Evolutionary conservation across 1,140 invertebrate genomes (phyloP), one percentile per base, ranked within the genome.

Genomic region (Drosophila pseudoananassae): DNA sequence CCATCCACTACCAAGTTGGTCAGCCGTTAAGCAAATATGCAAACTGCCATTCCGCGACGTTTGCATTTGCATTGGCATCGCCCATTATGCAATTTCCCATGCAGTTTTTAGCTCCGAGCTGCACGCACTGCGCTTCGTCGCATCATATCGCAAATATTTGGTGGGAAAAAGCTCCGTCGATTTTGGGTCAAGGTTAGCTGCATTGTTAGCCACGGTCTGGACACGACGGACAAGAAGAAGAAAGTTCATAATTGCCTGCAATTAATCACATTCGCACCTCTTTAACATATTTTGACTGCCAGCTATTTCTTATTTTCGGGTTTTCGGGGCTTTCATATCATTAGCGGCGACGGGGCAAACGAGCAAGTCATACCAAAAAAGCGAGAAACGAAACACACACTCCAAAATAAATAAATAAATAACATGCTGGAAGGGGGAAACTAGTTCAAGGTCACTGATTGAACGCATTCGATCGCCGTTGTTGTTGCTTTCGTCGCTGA

Each of bases 391-490:
- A 77, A 49, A 54, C 47, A 63, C 51, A 63, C 57, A 61, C 25
- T 60, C 60, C 54, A 54, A 65, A 78, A 60, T 46, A 61, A 38
- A 38, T 20, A 60, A 15, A 52, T 27, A 76, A 27, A 64, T 38
- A 76, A 54, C 27, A 47, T 25, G 40, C 65, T 84, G 50, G 31
- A 27, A 36, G 49, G 69, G 68, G 53, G 75, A 87, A 87, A 88
- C 78, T 83, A 88, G 83, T 88, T 88, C 83, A 88, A 88, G 83
- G 83, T 88, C 83, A 88, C 64, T 83, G 50, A 88, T 72, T 76
- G 71, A 83, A 52, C 83, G 83, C 69, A 82, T 60, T 69, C 52
- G 71, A 64, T 57, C 55, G 54, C 36, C 46, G 27, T 20, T 40
- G 59, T 45, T 64, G 59, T 33, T 66, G 63, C 27, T 36, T 43